Evolutionary conservation across 2,113 vertebrate genomes (phyloP).

Genomic region (Anas platyrhynchos): DNA sequence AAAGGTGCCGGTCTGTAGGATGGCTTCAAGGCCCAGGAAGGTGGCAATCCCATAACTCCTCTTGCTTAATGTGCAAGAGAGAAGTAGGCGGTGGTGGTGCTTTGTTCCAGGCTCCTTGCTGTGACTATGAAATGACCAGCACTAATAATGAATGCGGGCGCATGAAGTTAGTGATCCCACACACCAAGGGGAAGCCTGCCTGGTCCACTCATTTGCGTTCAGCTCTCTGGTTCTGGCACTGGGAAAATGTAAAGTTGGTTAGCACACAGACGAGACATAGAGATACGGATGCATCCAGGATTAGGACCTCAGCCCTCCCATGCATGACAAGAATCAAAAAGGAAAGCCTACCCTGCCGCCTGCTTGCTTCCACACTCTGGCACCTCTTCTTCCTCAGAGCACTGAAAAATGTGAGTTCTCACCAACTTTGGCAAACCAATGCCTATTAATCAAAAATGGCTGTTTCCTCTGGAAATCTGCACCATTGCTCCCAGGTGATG

Average conservation of each 20-base stretch:
- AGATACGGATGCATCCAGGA: neutral
- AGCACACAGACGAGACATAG: neutral
- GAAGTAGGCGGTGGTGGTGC: neutral
- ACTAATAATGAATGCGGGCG: neutral
- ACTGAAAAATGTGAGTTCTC: neutral
- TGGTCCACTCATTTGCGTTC: neutral
- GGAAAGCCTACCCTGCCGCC: neutral
- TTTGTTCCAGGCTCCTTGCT: neutral
- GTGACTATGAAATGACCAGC: neutral
- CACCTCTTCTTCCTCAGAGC: neutral
- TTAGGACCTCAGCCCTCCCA: neutral
- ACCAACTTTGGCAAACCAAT: neutral
- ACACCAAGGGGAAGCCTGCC: neutral
- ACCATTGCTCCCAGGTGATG: neutral
- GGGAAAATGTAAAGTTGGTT: neutral
- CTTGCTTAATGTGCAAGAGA: rapidly evolving
- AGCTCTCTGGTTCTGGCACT: neutral
- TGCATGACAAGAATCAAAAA: neutral
- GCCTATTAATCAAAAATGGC: neutral
- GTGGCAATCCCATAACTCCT: neutral
- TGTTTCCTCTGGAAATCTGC: neutral
- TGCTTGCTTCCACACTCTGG: neutral
- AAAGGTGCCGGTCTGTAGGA: neutral
- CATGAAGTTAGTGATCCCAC: neutral
- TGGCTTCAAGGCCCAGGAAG: neutral